Conservation (phyloP, 2,888 invertebrate genomes). For the Stenoptilia bipunctidactyla region DNA sequence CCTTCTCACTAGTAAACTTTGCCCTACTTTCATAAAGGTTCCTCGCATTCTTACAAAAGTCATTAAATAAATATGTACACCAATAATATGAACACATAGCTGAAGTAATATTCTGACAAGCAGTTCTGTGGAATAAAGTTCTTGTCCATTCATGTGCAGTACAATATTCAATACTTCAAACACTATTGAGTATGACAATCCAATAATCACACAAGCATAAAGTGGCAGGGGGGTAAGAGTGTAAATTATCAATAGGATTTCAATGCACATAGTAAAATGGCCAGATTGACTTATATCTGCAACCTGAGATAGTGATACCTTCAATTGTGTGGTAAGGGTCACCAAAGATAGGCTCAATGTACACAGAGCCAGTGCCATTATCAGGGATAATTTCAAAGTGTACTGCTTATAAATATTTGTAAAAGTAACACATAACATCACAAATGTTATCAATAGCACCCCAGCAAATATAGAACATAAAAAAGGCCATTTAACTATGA, state of each 20-base stretch:
- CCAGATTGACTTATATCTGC: constrained; percentile 82
- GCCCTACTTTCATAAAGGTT: constrained; percentile 96
- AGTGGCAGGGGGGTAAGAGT: constrained; percentile 93
- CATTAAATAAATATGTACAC: constrained; percentile 94
- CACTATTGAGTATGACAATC: constrained; percentile 83
- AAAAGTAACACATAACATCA: constrained; percentile 79
- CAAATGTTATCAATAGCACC: constrained; percentile 74
- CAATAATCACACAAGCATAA: constrained; percentile 85
- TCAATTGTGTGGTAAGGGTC: constrained; percentile 65
- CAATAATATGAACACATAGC: constrained; percentile 90
- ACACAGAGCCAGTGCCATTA: constrained; percentile 79
- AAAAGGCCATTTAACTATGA: constrained; percentile 77
- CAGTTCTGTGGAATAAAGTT: constrained; percentile 71
- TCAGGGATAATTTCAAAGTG: constrained; percentile 78
- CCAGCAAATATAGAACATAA: constrained; percentile 77
- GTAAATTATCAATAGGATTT: constrained; percentile 91
- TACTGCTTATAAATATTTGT: constrained; percentile 79
- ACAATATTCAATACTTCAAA: constrained; percentile 82
- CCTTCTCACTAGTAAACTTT: constrained; percentile 88
- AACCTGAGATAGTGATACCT: constrained; percentile 53
- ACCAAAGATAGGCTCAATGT: constrained; percentile 77
- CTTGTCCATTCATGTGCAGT: constrained; percentile 58
- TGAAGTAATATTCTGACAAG: constrained; percentile 84
- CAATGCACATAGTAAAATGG: constrained; percentile 86
- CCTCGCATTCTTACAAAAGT: constrained; percentile 93